Evolutionary conservation across 2,888 invertebrate genomes (phyloP).

Genomic region (Carpatolechia fugitivella): DNA sequence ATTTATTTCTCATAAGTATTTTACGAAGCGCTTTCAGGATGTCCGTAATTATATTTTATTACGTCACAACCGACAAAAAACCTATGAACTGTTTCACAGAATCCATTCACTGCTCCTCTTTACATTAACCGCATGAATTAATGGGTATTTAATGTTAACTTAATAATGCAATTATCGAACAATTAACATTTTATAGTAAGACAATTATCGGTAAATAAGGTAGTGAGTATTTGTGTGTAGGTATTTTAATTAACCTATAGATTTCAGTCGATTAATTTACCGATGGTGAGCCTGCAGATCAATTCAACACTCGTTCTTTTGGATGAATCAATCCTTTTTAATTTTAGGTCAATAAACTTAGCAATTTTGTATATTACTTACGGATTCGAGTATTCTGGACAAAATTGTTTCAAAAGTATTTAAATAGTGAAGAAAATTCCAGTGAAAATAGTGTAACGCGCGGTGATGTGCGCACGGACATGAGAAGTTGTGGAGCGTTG

Average conservation of each 20-base stretch:
- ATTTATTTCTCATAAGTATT: background rate
- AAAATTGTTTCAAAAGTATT: background rate
- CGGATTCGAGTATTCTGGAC: too few species aligned
- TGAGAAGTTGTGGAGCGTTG: conserved; percentile 47
- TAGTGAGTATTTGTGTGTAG: background rate
- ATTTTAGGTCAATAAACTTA: background rate
- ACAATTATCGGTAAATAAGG: conserved; percentile 7
- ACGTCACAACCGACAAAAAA: background rate
- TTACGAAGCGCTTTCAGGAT: background rate
- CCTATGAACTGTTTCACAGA: background rate
- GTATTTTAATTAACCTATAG: conserved; percentile 10
- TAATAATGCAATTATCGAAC: conserved; percentile 9
- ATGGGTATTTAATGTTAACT: background rate
- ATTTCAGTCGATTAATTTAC: background rate
- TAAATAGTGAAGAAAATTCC: background rate
- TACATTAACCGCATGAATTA: background rate
- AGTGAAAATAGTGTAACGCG: background rate
- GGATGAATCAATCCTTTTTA: background rate
- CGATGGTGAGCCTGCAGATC: conserved; percentile 24
- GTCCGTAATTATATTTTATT: background rate
- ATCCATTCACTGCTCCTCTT: background rate
- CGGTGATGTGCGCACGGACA: conserved; percentile 51
- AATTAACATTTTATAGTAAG: conserved; percentile 5
- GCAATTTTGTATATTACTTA: too few species aligned
- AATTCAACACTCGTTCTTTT: background rate